These are phyloP conservation scores for Cyanocitta stelleri DNA, from an alignment of 2,113 vertebrate genomes.

Conservation along the genomic window DNA sequence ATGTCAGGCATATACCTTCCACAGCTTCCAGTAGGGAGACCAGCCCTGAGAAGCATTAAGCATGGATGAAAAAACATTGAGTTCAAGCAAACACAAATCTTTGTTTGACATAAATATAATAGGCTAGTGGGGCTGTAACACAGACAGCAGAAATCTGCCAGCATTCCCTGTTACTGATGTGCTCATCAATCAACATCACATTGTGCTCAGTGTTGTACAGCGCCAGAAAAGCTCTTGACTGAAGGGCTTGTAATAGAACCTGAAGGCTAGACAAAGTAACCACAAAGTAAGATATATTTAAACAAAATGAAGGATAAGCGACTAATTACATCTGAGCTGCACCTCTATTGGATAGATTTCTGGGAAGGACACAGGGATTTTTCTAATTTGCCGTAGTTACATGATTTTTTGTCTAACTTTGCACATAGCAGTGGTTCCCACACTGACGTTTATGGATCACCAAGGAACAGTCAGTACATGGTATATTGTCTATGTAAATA, in stretches of 20 bases:
- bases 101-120: not conserved
- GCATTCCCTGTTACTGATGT: not conserved
- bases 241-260: not conserved
- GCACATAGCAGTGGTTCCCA: not conserved
- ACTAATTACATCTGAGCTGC: not conserved
- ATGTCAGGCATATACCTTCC: not conserved
- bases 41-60: not conserved
- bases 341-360: not conserved
- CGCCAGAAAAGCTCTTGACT: not conserved
- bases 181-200: not conserved
- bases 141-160: not conserved
- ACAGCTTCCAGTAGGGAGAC: not conserved
- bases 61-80: not conserved
- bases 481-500: not conserved
- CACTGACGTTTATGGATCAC: not conserved
- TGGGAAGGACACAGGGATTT: not conserved
- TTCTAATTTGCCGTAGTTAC: not conserved
- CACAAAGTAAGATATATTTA: not conserved
- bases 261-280: not conserved
- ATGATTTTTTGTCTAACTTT: not conserved
- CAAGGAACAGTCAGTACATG: not conserved
- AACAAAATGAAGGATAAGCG: not conserved
- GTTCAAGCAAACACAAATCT: not conserved
- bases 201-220: not conserved
- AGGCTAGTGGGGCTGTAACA: not conserved